phyloP scores from a whole-genome alignment of 2,888 invertebrate species.

The Hesperia comma region DNA sequence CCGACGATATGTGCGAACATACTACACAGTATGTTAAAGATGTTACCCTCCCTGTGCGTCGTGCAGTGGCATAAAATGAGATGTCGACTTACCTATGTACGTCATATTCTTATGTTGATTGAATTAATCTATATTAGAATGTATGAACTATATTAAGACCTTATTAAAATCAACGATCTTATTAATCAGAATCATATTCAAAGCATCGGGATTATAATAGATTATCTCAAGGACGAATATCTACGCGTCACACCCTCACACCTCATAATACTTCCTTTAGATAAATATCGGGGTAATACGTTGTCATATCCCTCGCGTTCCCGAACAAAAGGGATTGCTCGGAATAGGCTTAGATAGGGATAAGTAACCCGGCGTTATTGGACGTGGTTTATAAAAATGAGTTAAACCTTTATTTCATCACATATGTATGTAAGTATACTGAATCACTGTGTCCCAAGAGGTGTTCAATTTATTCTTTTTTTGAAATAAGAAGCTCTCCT shows the following conservation, averaged over 20 bases:
- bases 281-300: constrained; percentile 18
- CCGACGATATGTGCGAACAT: no score
- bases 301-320: constrained; percentile 4
- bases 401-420: background rate
- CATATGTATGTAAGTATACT: no score
- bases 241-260: constrained; percentile 13
- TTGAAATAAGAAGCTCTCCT: no score
- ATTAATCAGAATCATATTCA: background rate
- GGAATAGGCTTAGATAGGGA: constrained; percentile 14
- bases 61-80: no score
- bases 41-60: no score
- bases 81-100: no score
- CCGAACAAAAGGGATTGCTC: constrained; percentile 7
- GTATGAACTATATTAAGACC: no score
- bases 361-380: constrained; percentile 11
- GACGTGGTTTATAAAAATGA: constrained; percentile 6
- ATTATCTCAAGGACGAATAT: background rate
- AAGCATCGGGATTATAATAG: background rate
- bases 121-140: no score
- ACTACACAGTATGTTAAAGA: no score
- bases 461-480: no score
- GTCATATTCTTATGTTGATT: no score
- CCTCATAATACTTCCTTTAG: constrained; percentile 14
- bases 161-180: background rate
- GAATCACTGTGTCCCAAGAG: background rate